Evolutionary conservation across 1,140 invertebrate species (phyloP), one percentile per base, ranked within the genome.

Genomic region (Drosophila malerkotliana): DNA sequence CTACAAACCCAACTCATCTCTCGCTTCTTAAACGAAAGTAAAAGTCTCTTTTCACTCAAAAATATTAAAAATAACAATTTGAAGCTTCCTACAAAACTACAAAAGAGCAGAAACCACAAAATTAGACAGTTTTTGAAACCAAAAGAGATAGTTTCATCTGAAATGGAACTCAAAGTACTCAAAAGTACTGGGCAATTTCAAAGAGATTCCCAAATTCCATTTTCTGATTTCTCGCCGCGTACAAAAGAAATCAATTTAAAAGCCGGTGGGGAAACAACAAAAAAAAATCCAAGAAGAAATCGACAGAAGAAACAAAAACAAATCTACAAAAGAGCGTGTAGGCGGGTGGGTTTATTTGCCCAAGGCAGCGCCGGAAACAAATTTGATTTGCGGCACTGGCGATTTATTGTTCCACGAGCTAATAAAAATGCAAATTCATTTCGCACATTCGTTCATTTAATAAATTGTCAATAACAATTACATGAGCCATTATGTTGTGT

Each of bases 221-320:
- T 32, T 39, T 28, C 64, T 54, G 21, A 45, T 21, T 24, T 69
- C 51, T 32, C 41, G 30, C 34, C 44, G 24, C 61, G 32, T 64
- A 55, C 57, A 72, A 77, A 67, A 64, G 79, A 88, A 88, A 88
- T 88, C 83, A 83, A 88, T 88, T 77, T 63, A 45, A 68, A 58
- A 62, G 44, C 48, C 58, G 47, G 49, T 72, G 66, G 9, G 3
- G 37, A 56, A 12, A 3, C 39, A 5, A 18, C 18, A 39, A 39
- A 5, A 72, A 49, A 34, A 44, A 34, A 21, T 67, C 61, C 18
- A 18, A 18, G 24, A 30, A 52, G 14, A 61, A 53, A 61, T 28
- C 32, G n/a, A 53, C 15, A 15, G 24, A n/a, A 45, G 32, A 57
- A 37, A 55, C 34, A 54, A 37, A 32, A 56, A 71, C 39, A 68